phyloP scores from a whole-genome alignment of 1,140 invertebrate genomes.

The Gryllus bimaculatus region DNA sequence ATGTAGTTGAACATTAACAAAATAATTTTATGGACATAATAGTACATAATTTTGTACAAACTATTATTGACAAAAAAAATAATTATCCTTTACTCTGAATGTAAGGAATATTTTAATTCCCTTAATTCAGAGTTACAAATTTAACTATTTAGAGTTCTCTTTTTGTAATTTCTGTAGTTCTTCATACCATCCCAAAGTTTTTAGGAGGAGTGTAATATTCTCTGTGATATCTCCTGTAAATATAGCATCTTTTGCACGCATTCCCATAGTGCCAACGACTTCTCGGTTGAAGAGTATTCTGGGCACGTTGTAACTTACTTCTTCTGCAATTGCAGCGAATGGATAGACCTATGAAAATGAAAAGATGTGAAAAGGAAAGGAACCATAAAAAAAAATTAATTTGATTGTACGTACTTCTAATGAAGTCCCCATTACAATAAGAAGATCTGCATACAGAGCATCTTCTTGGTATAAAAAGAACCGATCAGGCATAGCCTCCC shows the following conservation, averaged over 20 bases:
- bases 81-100: too few relatives aligned
- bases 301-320: conserved; percentile 15
- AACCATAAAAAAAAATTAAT: background rate
- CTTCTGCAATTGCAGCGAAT: conserved; percentile 19
- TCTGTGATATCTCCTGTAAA: conserved; percentile 16
- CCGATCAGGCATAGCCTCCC: conserved; percentile 17
- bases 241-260: conserved; percentile 17
- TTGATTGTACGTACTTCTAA: conserved; percentile 15
- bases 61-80: too few relatives aligned
- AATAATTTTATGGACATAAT: too few relatives aligned
- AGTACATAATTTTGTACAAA: too few relatives aligned
- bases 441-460: conserved; percentile 13
- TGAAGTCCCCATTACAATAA: conserved; percentile 20
- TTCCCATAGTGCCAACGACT: conserved; percentile 16
- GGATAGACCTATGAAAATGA: conserved; percentile 19
- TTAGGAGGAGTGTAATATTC: conserved; percentile 9
- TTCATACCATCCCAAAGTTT: conserved; percentile 11
- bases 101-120: too few relatives aligned
- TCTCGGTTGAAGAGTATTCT: conserved; percentile 17
- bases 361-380: background rate
- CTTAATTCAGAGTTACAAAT: too few relatives aligned
- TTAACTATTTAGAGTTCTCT: too few relatives aligned
- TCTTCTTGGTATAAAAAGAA: conserved; percentile 18
- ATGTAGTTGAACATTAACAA: too few relatives aligned
- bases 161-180: conserved; percentile 10